Base-by-base conservation (phyloP, 1,140 invertebrate species). In the Bathynomus jamesi region DNA sequence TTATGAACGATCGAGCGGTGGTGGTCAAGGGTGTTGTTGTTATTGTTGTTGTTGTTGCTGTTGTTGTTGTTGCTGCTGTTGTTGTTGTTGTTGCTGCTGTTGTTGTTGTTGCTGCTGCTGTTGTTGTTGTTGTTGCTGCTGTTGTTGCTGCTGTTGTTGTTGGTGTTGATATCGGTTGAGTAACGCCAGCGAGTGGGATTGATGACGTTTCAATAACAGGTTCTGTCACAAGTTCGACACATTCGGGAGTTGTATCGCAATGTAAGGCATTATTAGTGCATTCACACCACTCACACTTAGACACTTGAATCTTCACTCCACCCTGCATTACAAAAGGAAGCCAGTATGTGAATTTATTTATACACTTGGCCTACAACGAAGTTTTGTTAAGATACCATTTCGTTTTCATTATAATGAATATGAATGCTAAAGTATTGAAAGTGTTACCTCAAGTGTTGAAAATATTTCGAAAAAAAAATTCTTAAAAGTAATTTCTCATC, bases 181-280 rank as follows among this genome's bases (percentile, higher is more conserved):
- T 53, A 3, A 28, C 53, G 1, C 25, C 32, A 28, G 61, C 13
- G n/a, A 21, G 1, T 0, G 53, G 53, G 21, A 69, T 1, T 0
- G 46, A 46, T n/a, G 25, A 21, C 24, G 65, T 5, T 3, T 28
- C 32, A 0, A 71, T 21, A 7, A 25, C 30, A 0, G 75, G 62
- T 27, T 73, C 69, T 10, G 64, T 28, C 3, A 65, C 53, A 27
- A 25, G 53, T 64, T 28, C 24, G 60, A 46, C 32, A 11, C 73
- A 77, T 13, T 30, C 32, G n/a, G 81, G 78, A 28, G 80, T 84
- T 72, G 81, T 82, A 79, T 86, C 86, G 79, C 89, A 90, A 65
- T 87, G 82, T 73, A 89, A 87, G n/a, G 83, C 84, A 80, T 92
- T 91, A 78, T 90, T 85, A 0, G 91, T 81, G 76, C 91, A 93